A percentile compares a stretch with the other conserved stretches of the same genome.
Conservation (phyloP, 2,113 vertebrate species). For the Gadus macrocephalus region DNA sequence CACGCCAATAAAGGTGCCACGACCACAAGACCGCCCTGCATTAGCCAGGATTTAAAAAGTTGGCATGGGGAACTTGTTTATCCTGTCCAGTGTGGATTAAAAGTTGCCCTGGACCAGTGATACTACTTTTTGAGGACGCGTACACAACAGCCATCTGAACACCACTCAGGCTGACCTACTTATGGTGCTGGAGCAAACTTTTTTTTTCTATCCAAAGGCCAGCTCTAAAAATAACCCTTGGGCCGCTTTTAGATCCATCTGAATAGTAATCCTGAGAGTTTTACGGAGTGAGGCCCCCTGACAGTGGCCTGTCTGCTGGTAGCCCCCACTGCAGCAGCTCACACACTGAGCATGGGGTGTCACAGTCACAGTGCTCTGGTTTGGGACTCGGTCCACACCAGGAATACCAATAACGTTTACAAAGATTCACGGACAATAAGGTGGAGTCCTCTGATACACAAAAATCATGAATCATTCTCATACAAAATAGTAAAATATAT, state of each 20-base stretch:
- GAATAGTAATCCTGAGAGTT: conserved; percentile 68
- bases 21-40: conserved; percentile 33
- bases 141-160: conserved; percentile 70
- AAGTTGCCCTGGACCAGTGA: conserved; percentile 62
- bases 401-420: no score
- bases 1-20: no score
- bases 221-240: conserved; percentile 75
- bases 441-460: no score
- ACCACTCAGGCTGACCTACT: conserved; percentile 74
- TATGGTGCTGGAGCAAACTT: conserved; percentile 65
- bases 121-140: conserved; percentile 70
- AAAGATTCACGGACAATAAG: no score
- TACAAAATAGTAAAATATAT: no score
- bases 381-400: no score
- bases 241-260: conserved; percentile 71
- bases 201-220: conserved; percentile 66
- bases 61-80: conserved; percentile 38
- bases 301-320: conserved; percentile 50
- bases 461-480: no score
- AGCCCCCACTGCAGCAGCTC: no score
- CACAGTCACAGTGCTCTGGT: no score
- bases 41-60: conserved; percentile 38
- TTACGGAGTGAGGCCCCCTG: conserved; percentile 52
- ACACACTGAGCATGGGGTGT: no score
- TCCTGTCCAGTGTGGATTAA: conserved; percentile 59